phyloP scores from a whole-genome alignment of 1,140 invertebrate species.

The Branchinecta lynchi region DNA sequence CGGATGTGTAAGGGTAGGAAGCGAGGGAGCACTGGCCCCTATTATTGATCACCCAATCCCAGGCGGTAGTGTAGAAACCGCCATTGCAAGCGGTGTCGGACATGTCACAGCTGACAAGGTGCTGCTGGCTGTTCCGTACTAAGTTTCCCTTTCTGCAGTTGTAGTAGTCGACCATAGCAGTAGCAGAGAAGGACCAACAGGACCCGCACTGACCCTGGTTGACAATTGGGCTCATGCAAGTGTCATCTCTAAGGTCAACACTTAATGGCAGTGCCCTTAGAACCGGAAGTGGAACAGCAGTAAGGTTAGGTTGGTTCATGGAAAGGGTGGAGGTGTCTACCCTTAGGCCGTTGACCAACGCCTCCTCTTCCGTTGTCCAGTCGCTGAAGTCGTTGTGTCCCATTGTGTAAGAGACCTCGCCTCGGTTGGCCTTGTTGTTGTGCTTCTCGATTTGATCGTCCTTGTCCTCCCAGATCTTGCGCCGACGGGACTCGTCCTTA shows the following conservation, averaged over 20 bases:
- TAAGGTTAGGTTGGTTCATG: no score
- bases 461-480: slow-evolving; percentile 16
- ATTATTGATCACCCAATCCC: neutral
- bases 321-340: neutral
- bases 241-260: slow-evolving; percentile 12
- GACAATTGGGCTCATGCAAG: slow-evolving; percentile 18
- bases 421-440: neutral
- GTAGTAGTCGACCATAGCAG: slow-evolving; percentile 23
- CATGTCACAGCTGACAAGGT: slow-evolving; percentile 42
- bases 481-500: slow-evolving; percentile 13
- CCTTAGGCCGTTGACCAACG: neutral
- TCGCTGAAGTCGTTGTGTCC: slow-evolving; percentile 15
- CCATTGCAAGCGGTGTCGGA: slow-evolving; percentile 50
- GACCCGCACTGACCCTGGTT: slow-evolving; percentile 30
- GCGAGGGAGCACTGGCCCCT: neutral
- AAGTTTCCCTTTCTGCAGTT: slow-evolving; percentile 22
- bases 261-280: neutral
- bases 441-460: slow-evolving; percentile 1
- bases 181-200: slow-evolving; percentile 32
- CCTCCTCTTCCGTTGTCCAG: neutral
- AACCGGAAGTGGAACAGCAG: no score
- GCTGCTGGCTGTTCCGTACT: slow-evolving; percentile 36
- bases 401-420: slow-evolving; percentile 12
- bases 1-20: neutral
- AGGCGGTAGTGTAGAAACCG: slow-evolving; percentile 31